These are phyloP conservation scores for Pachypsylla venusta DNA, from an alignment of 1,140 invertebrate species.

Conservation along the genomic window DNA sequence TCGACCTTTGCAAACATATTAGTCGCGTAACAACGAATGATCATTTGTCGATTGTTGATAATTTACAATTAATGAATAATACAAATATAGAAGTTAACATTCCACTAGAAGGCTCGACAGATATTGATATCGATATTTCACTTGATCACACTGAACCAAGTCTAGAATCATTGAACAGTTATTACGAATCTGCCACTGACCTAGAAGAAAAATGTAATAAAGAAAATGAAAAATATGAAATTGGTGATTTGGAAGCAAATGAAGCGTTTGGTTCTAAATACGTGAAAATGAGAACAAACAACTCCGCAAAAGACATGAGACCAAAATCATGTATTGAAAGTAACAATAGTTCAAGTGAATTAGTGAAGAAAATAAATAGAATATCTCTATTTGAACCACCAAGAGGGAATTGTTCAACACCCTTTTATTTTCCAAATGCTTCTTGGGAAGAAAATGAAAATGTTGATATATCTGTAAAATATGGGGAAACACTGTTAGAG, in stretches of 20 bases:
- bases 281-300: neutral
- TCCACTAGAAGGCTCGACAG: neutral
- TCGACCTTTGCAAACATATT: conserved; percentile 3
- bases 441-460: no score
- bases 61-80: neutral
- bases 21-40: neutral
- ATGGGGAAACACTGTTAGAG: no score
- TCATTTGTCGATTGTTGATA: neutral
- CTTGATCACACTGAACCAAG: neutral
- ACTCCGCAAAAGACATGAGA: neutral
- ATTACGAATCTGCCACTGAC: neutral
- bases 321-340: conserved; percentile 1
- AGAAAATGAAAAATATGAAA: neutral
- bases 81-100: neutral
- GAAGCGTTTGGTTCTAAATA: no score
- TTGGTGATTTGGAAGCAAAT: no score
- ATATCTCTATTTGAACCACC: neutral
- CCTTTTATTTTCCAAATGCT: neutral
- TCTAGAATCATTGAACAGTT: neutral
- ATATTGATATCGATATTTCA: neutral
- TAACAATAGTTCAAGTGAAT: neutral
- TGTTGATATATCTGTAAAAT: no score
- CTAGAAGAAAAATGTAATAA: neutral
- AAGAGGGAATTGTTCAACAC: no score
- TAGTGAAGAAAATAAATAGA: neutral